Percentiles rank a stretch among this genome's conserved stretches.
phyloP scores from a whole-genome alignment of 2,113 vertebrate species.

The Coryphaenoides rupestris region DNA sequence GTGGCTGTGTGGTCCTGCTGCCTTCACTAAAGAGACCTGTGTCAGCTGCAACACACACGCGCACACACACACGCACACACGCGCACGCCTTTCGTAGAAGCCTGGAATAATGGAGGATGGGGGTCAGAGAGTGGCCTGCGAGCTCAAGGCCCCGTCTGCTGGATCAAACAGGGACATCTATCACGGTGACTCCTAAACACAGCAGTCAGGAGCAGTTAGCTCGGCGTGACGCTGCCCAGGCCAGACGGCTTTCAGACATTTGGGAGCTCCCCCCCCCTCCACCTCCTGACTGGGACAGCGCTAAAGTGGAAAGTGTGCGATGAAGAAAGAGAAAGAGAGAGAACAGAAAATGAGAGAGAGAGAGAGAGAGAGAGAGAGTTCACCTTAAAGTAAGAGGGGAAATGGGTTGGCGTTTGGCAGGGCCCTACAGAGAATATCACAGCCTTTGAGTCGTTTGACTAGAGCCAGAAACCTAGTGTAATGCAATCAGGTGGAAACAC shows the following conservation, averaged over 20 bases:
- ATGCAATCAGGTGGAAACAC: slow-evolving; percentile 49
- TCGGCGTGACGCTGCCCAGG: slow-evolving; percentile 44
- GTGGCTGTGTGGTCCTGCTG: slow-evolving; percentile 69
- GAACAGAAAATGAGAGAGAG: slow-evolving; percentile 16
- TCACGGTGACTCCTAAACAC: slow-evolving; percentile 47
- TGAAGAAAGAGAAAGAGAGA: too few relatives aligned
- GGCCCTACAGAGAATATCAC: slow-evolving; percentile 29
- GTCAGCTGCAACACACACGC: slow-evolving; percentile 63
- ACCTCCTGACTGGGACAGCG: slow-evolving; percentile 20
- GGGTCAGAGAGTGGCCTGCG: neutral
- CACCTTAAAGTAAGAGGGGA: slow-evolving; percentile 2
- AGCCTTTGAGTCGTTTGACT: slow-evolving; percentile 25
- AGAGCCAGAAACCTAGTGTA: slow-evolving; percentile 28
- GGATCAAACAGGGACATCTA: slow-evolving; percentile 46
- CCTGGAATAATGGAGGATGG: too few relatives aligned
- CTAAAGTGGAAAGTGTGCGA: slow-evolving; percentile 7
- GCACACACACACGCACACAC: slow-evolving; percentile 9
- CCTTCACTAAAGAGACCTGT: slow-evolving; percentile 50
- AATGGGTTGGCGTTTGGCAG: slow-evolving; percentile 10
- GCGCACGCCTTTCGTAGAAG: slow-evolving; percentile 5
- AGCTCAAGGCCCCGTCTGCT: slow-evolving; percentile 27
- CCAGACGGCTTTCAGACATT: slow-evolving; percentile 40
- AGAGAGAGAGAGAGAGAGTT: slow-evolving; percentile 13
- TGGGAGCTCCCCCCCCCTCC: slow-evolving; percentile 43
- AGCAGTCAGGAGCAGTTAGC: slow-evolving; percentile 55